These are phyloP conservation scores for Lucilia cuprina DNA, from an alignment of 1,140 invertebrate species.

Conservation along the genomic window DNA sequence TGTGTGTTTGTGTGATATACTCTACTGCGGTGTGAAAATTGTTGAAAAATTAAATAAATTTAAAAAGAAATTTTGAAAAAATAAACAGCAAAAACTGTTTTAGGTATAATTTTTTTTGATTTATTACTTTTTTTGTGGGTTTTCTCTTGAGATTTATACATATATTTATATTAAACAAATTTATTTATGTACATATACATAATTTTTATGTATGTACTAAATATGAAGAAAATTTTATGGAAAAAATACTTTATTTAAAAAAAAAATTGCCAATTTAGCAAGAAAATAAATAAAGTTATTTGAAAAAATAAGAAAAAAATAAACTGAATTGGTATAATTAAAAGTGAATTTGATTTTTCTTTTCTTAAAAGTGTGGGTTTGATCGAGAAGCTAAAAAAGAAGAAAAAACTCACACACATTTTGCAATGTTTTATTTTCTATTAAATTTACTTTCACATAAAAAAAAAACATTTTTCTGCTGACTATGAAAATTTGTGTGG, in stretches of 20 bases:
- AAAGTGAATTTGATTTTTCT: not conserved
- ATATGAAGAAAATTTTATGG: not conserved
- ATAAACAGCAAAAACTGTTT: not conserved
- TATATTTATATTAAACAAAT: not conserved
- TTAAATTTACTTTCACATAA: not conserved
- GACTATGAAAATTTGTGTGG: not conserved
- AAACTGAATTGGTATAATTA: not conserved
- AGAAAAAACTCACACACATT: not conserved
- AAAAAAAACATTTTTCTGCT: not conserved
- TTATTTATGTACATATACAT: not conserved
- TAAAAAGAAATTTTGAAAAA: not conserved
- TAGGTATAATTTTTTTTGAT: constrained; percentile 16
- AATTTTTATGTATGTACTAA: not conserved
- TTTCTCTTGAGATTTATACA: not conserved
- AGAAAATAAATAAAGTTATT: not conserved
- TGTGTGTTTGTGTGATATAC: constrained; percentile 19
- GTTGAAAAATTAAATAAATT: not conserved
- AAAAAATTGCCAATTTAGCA: not conserved
- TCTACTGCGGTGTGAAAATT: not conserved
- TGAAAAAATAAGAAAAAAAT: not conserved
- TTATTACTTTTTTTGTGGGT: not conserved
- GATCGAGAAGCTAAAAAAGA: not conserved
- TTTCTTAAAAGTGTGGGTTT: not conserved
- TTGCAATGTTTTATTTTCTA: not conserved
- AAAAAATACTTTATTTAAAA: not conserved